These are phyloP conservation scores for Potamilus streckersoni DNA, from an alignment of 1,140 invertebrate species.

Conservation along the genomic window DNA sequence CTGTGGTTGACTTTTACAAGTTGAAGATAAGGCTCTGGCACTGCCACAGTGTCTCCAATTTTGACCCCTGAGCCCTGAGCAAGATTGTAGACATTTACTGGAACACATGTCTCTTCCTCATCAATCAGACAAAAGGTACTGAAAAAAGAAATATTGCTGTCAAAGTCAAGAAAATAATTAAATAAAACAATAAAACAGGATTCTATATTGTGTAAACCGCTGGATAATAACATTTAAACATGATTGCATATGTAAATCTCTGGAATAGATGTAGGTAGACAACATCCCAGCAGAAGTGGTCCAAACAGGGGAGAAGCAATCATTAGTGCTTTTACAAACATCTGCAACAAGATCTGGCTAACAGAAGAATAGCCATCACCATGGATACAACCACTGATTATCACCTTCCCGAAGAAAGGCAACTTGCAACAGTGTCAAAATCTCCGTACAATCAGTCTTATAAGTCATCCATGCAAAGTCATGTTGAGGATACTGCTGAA, in stretches of 20 bases:
- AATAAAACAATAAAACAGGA: neutral
- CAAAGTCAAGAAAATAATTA: neutral
- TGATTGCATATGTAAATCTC: neutral
- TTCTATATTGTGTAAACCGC: neutral
- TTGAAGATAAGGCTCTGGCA: slow-evolving; percentile 81
- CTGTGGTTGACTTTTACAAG: slow-evolving; percentile 74
- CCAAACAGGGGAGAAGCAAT: too few species aligned
- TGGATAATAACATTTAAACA: neutral
- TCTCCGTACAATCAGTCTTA: too few species aligned
- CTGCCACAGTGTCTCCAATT: slow-evolving; percentile 85
- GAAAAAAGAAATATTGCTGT: slow-evolving; percentile 60
- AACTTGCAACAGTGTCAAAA: too few species aligned
- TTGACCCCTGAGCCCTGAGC: slow-evolving; percentile 83
- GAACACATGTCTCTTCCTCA: slow-evolving; percentile 77
- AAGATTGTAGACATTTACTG: slow-evolving; percentile 86
- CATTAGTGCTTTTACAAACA: too few species aligned
- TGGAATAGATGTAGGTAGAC: too few species aligned
- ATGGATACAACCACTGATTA: too few species aligned
- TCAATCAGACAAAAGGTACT: slow-evolving; percentile 87
- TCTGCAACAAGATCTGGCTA: too few species aligned
- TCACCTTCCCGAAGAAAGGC: too few species aligned
- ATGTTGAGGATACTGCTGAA: too few species aligned
- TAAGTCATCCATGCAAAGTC: too few species aligned
- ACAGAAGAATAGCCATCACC: too few species aligned
- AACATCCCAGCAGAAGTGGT: too few species aligned